phyloP scores from a whole-genome alignment of 2,888 invertebrate genomes.

The Neoitamus cyanurus region DNA sequence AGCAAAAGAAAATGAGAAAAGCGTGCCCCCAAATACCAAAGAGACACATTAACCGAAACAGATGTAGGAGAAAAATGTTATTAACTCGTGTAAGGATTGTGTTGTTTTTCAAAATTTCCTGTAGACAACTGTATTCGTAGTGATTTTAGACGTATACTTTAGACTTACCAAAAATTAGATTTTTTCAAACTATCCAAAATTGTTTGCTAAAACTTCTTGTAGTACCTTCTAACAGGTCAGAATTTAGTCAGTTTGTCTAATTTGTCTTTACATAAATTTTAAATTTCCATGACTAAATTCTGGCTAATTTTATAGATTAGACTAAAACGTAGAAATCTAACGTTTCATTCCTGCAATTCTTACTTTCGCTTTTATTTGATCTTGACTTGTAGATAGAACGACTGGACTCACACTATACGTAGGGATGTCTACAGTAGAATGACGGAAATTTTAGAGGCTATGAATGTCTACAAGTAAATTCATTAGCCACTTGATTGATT shows the following conservation, averaged over 20 bases:
- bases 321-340: slow-evolving; percentile 22
- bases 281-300: background rate
- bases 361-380: background rate
- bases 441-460: background rate
- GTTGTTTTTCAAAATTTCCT: background rate
- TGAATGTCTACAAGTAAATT: slow-evolving; percentile 26
- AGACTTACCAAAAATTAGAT: background rate
- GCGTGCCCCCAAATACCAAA: slow-evolving; percentile 6
- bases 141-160: background rate
- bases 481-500: background rate
- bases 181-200: background rate
- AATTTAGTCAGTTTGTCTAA: background rate
- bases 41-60: slow-evolving; percentile 10
- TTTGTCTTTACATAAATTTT: background rate
- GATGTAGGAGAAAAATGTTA: slow-evolving; percentile 24
- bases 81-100: slow-evolving; percentile 13
- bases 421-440: slow-evolving; percentile 14
- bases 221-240: background rate
- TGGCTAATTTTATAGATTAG: slow-evolving; percentile 11
- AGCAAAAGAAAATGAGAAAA: slow-evolving; percentile 51
- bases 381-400: background rate
- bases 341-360: background rate
- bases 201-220: slow-evolving; percentile 8
- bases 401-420: background rate
- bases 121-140: background rate